Conservation (phyloP, 2,797 vertebrate genomes). For the Streptopelia turtur region DNA sequence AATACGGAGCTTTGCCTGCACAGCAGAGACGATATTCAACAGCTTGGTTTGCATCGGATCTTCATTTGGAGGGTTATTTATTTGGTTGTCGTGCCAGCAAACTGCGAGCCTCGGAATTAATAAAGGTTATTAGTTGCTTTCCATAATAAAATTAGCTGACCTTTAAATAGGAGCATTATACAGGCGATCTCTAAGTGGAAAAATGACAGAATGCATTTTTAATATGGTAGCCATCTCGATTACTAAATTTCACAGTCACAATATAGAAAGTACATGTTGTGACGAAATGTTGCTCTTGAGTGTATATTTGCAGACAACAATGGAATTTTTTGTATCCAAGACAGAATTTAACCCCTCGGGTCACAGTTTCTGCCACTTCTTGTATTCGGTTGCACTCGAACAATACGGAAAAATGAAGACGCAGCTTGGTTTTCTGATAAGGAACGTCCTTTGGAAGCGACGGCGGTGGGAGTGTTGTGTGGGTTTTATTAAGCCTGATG, state of each 20-base stretch:
- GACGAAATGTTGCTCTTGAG: conserved; percentile 9
- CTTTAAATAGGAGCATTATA: conserved; percentile 51
- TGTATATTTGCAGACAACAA: background rate
- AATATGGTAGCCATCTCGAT: background rate
- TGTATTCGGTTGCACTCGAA: background rate
- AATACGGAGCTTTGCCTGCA: background rate
- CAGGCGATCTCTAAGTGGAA: conserved; percentile 27
- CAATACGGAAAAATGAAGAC: background rate
- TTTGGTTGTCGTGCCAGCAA: background rate
- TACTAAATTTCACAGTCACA: conserved; percentile 12
- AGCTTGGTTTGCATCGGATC: background rate
- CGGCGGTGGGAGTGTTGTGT: background rate
- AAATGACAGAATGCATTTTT: conserved; percentile 52
- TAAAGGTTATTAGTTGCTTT: conserved; percentile 63
- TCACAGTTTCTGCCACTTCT: background rate
- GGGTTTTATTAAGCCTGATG: conserved; percentile 50
- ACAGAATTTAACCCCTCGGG: background rate
- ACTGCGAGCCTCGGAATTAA: conserved; percentile 12
- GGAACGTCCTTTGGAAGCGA: background rate
- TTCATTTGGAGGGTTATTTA: conserved; percentile 17
- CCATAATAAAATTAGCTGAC: conserved; percentile 66
- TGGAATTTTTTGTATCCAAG: background rate
- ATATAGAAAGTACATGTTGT: background rate
- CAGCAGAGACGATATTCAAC: background rate
- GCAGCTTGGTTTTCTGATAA: background rate